Percentiles rank a stretch among this genome's conserved stretches.
Conservation (phyloP, 1,140 invertebrate genomes). For the Drosophila pectinifera region DNA sequence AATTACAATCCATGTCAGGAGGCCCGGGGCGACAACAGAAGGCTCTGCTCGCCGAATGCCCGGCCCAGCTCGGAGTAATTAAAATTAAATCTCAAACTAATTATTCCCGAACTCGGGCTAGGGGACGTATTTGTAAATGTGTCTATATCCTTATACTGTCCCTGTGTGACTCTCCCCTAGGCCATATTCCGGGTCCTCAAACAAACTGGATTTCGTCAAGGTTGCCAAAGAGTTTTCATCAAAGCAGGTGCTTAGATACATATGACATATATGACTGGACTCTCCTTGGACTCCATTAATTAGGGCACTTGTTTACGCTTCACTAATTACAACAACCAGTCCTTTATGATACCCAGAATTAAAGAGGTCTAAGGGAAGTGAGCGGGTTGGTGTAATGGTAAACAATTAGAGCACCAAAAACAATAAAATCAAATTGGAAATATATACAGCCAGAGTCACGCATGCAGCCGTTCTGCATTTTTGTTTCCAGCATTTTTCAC, state of each 20-base stretch:
- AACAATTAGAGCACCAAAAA: conserved; percentile 71
- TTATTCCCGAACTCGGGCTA: conserved; percentile 74
- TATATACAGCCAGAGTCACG: conserved; percentile 43
- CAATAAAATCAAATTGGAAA: conserved; percentile 80
- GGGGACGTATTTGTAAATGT: conserved; percentile 10
- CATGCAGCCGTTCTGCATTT: conserved; percentile 13
- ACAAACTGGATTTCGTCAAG: conserved; percentile 61
- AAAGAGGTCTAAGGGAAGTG: not conserved
- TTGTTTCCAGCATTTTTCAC: conserved; percentile 24
- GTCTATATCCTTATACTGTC: conserved; percentile 3
- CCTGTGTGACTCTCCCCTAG: conserved; percentile 45
- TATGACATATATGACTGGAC: too few relatives aligned
- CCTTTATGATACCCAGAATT: conserved; percentile 43
- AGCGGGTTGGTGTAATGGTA: conserved; percentile 30
- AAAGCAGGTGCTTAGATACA: conserved; percentile 20
- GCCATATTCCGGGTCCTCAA: conserved; percentile 55
- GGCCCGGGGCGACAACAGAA: conserved; percentile 60
- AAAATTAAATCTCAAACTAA: conserved; percentile 84
- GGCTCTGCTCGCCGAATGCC: conserved; percentile 29
- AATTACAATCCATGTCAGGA: conserved; percentile 76
- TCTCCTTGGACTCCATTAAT: conserved; percentile 49
- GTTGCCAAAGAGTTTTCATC: conserved; percentile 60
- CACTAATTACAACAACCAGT: conserved; percentile 73
- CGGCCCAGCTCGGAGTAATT: conserved; percentile 66
- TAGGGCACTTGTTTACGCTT: conserved; percentile 77